Percentiles rank a stretch among this genome's conserved stretches.
Evolutionary conservation across 2,113 vertebrate species (phyloP).

Genomic region (Coreoperca whiteheadi): DNA sequence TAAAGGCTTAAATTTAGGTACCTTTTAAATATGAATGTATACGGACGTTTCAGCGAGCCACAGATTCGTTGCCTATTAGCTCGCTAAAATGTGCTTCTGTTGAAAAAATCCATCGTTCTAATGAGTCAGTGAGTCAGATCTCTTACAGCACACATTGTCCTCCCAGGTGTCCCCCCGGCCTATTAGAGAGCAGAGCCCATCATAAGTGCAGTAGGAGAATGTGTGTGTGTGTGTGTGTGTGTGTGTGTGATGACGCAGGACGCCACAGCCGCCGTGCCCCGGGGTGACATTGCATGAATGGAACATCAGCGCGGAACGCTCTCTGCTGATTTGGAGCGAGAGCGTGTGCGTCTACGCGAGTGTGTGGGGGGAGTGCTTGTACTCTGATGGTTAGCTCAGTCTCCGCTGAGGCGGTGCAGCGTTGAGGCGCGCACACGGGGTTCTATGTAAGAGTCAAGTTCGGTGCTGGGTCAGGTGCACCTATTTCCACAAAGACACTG

Average conservation of each 20-base stretch:
- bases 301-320: conserved; percentile 29
- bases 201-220: conserved; percentile 20
- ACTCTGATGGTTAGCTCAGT: not conserved
- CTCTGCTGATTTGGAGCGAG: conserved; percentile 17
- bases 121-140: conserved; percentile 48
- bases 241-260: conserved; percentile 51
- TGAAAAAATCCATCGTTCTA: conserved; percentile 2
- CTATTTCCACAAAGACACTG: not conserved
- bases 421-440: not conserved
- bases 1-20: too few species aligned
- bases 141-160: conserved; percentile 39
- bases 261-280: not conserved
- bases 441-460: not conserved
- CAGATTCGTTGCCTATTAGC: not conserved
- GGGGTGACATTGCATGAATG: conserved; percentile 38
- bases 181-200: conserved; percentile 18
- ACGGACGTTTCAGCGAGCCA: not conserved
- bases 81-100: conserved; percentile 7
- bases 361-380: conserved; percentile 2
- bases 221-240: conserved; percentile 27
- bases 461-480: not conserved
- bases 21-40: not conserved
- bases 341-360: conserved; percentile 6
- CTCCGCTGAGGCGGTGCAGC: conserved; percentile 33
- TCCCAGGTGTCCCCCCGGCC: conserved; percentile 8